Base-by-base conservation (phyloP, 2,113 vertebrate genomes). In the Henicopernis longicauda region DNA sequence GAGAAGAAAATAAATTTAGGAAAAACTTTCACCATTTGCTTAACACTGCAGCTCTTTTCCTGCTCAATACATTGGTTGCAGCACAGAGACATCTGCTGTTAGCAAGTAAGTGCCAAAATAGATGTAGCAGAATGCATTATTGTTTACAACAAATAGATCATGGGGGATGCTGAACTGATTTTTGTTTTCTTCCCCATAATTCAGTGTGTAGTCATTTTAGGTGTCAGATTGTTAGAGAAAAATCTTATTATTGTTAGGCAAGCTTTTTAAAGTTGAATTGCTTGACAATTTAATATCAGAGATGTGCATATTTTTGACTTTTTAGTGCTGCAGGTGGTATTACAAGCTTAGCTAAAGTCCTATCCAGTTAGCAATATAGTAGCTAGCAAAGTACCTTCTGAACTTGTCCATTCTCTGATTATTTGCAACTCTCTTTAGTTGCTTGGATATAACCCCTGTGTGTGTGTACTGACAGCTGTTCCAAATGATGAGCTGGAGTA, bases 141-240 rank as follows among this genome's bases (percentile, higher is more conserved):
- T 98, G 91, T 98, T 98, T 97, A 97, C 98, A 98, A 86, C 91
- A 80, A 86, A 96, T 90, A 94, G 54, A 96, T 97, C 95, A 81
- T 78, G 80, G 90, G 84, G 89, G 87, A 95, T 96, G 73, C 69
- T 95, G 77, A 95, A 94, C 38, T 95, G 82, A 96, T 97, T 97
- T 98, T 89, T 97, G 92, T 92, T 97, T 93, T 93, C 61, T 93
- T 95, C 93, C 82, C 70, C 27, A 27, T 87, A 96, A 94, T 97
- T 97, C 89, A 86, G 42, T 76, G 59, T 91, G 80, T 88, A 93
- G 80, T 89, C 65, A 89, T 89, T 97, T 89, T 92, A 96, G 95
- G 82, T 94, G 92, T 97, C 90, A 85, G 73, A 91, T 81, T 65
- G 21, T 91, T 96, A 93, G 78, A 95, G 71, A 89, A 97, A 89